Conservation (phyloP, 1,140 invertebrate species). For the Papilio polytes region DNA sequence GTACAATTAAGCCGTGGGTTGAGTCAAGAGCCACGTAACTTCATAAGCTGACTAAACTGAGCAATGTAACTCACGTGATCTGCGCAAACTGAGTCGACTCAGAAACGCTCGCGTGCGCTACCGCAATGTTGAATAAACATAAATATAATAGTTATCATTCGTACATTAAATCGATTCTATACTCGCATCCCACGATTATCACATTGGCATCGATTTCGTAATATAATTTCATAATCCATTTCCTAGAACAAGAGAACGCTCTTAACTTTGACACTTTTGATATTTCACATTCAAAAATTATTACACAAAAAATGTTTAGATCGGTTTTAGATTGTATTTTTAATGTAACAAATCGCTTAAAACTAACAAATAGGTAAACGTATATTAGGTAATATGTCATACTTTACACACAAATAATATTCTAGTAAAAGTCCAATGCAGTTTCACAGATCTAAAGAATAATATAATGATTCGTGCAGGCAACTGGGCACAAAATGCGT, state of each 20-base stretch:
- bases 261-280: background rate
- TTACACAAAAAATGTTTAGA: background rate
- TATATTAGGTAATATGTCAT: no score
- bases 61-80: background rate
- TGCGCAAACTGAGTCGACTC: background rate
- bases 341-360: no score
- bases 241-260: slow-evolving; percentile 21
- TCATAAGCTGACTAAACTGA: background rate
- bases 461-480: background rate
- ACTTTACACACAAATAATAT: no score
- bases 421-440: background rate
- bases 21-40: background rate
- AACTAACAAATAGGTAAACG: no score
- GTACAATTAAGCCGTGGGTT: background rate
- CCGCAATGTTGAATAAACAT: background rate
- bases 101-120: slow-evolving; percentile 6
- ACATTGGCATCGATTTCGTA: slow-evolving; percentile 15
- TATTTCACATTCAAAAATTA: background rate
- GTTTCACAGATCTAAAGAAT: background rate
- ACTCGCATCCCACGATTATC: slow-evolving; percentile 10
- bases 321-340: no score
- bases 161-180: slow-evolving; percentile 15
- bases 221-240: slow-evolving; percentile 19
- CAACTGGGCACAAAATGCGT: background rate
- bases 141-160: slow-evolving; percentile 4